Evolutionary conservation across 2,113 vertebrate species (phyloP), one percentile per base, ranked within the genome.

Genomic region (Pogona vitticeps): DNA sequence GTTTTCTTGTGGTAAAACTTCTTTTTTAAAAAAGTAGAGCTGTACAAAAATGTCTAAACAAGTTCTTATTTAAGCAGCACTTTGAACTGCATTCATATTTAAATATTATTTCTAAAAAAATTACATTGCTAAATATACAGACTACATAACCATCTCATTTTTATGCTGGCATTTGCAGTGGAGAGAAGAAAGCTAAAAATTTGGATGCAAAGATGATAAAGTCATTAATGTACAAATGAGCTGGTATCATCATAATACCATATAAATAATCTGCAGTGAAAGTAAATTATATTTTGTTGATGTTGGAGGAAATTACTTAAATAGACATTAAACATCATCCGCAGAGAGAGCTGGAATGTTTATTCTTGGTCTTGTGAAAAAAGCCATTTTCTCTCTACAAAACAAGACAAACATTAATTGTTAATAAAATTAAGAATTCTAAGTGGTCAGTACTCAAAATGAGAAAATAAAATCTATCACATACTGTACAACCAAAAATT

Each of bases 331-430:
- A 93, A 99, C 98, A 31, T 98, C 97, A 0, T 99, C 98, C 0
- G 97, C 98, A 84, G 98, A 98, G 82, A 99, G 97, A 1, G 98
- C 92, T 6, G 98, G 97, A 91, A 99, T 97, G 88, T 97, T 98
- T 90, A 96, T 97, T 94, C 97, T 97, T 0, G 97, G 97, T 92
- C 98, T 97, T 0, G 99, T 99, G 96, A 99, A 99, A 96, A 99
- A 99, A 0, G 98, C 98, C 98, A 99, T 99, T 95, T 99, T 99
- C 97, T 99, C 99, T 95, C 99, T 99, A 88, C 9, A 95, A 92
- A 80, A 89, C 28, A 75, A 82, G 42, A 90, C 28, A 36, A 86
- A 84, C 79, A 87, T 58, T 20, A 14, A 28, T 72, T 81, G 76
- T 86, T 92, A 92, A 86, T 77, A 61, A 40, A 90, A 72, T 33